Evolutionary conservation across 2,113 vertebrate genomes (phyloP), one percentile per base, ranked within the genome.

Genomic region (Herpailurus yagouaroundi): DNA sequence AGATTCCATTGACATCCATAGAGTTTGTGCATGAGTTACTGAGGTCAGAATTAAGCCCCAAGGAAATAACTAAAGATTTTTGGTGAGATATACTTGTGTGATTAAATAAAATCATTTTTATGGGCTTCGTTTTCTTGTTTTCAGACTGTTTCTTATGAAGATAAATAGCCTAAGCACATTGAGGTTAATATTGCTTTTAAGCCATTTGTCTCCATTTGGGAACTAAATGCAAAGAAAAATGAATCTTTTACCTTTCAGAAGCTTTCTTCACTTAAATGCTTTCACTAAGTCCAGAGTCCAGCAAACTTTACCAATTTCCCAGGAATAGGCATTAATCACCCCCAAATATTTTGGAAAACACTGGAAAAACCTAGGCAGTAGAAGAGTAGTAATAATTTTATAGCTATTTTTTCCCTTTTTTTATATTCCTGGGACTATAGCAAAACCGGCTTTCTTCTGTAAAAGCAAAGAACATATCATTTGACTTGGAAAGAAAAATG

Each of bases 21-120:
- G 96, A 90, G 89, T 97, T 95, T 83, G 95, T 94, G 63, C 94
- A 92, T 97, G 97, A 98, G 93, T 97, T 95, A 98, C 97, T 38
- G 94, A 97, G 85, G 48, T 89, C 82, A 79, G 94, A 97, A 98
- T 97, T 96, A 98, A 98, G 80, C 94, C 97, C 95, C 73, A 93
- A 98, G 97, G 96, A 98, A 97, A 98, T 96, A 97, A 95, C 84
- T 95, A 97, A 98, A 97, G 97, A 97, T 97, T 97, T 96, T 93
- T 91, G 97, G 95, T 95, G 97, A 97, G 97, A 93, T 96, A 97
- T 94, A 96, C 97, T 97, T 95, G 94, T 91, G 94, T 96, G 97
- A 97, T 97, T 98, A 97, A 98, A 98, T 97, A 98, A 98, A 98
- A 98, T 97, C 92, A 97, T 97, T 97, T 98, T 98, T 97, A 98